Evolutionary conservation across 2,888 invertebrate species (phyloP).

Genomic region (Agrotis ipsilon): DNA sequence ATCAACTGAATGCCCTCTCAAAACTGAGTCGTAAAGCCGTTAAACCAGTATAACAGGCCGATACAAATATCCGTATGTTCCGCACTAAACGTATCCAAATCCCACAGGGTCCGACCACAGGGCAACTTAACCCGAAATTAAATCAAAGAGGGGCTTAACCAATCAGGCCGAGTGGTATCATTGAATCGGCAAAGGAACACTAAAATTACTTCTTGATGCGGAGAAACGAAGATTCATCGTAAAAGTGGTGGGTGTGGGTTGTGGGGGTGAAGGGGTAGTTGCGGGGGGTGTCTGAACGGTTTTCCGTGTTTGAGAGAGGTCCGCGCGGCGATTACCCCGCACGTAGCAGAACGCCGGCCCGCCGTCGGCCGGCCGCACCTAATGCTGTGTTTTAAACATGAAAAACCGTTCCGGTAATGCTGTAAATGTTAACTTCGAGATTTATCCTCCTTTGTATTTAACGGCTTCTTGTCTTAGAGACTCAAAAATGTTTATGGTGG

Average conservation of each 20-base stretch:
- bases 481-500: constrained; percentile 67
- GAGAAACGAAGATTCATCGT: constrained; percentile 91
- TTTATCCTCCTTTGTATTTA: constrained; percentile 81
- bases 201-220: constrained; percentile 91
- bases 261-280: constrained; percentile 68
- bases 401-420: constrained; percentile 89
- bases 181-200: constrained; percentile 91
- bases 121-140: constrained; percentile 90
- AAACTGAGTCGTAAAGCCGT: constrained; percentile 64
- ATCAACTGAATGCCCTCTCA: constrained; percentile 53
- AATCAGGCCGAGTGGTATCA: constrained; percentile 91
- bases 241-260: constrained; percentile 86
- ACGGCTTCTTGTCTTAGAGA: constrained; percentile 71
- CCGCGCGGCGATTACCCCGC: constrained; percentile 88
- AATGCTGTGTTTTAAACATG: constrained; percentile 89
- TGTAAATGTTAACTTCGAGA: constrained; percentile 84
- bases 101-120: constrained; percentile 85
- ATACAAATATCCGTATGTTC: constrained; percentile 78
- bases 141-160: constrained; percentile 91
- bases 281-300: constrained; percentile 87
- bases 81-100: constrained; percentile 76
- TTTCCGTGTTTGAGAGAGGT: constrained; percentile 90
- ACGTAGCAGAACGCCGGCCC: constrained; percentile 84
- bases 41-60: constrained; percentile 74
- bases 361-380: constrained; percentile 74